Evolutionary conservation across 2,888 invertebrate species (phyloP), one percentile per base, ranked within the genome.

Genomic region (Drosophila neoperkinsi): DNA sequence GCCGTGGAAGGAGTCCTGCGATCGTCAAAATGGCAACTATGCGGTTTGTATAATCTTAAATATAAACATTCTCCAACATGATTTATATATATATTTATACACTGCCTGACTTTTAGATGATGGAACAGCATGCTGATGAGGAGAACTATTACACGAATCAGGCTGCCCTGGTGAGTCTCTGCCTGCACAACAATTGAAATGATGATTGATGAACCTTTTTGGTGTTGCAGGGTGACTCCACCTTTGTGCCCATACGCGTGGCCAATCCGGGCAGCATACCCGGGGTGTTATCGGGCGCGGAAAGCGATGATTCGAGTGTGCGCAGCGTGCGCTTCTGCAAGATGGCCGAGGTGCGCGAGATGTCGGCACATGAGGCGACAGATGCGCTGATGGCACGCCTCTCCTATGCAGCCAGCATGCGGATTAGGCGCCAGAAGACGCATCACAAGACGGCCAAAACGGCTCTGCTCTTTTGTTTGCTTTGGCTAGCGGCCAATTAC

Each of bases 401-500:
- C 74, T 98, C 99, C n/a, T 99, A 99, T 94, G 96, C 97, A 79
- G 98, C 98, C 11, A 98, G 97, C 70, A 93, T 98, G 75, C 95
- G 98, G 72, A 98, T 98, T 61, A 96, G 96, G 30, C 91, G 95
- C 0, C 95, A 95, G 80, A 93, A 93, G 71, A 92, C 93, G 1
- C 94, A 95, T 83, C 94, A 95, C 83, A 95, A 96, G 93, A 96
- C 97, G 21, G 96, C 97, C 34, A 96, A 97, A 90, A 95, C 98
- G 34, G 97, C 98, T 7, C 94, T 98, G 58, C 94, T 97, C 69
- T 98, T 98, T 94, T 97, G 97, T 93, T 92, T 98, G 78, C 94
- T 98, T 97, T 99, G 99, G 98, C 98, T 99, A 94, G 93, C 97
- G 90, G 98, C 98, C 67, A 98, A 98, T 94, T 98, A 98, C 92